These are phyloP conservation scores for Zaprionus capensis DNA, from an alignment of 1,140 invertebrate species.

Conservation along the genomic window DNA sequence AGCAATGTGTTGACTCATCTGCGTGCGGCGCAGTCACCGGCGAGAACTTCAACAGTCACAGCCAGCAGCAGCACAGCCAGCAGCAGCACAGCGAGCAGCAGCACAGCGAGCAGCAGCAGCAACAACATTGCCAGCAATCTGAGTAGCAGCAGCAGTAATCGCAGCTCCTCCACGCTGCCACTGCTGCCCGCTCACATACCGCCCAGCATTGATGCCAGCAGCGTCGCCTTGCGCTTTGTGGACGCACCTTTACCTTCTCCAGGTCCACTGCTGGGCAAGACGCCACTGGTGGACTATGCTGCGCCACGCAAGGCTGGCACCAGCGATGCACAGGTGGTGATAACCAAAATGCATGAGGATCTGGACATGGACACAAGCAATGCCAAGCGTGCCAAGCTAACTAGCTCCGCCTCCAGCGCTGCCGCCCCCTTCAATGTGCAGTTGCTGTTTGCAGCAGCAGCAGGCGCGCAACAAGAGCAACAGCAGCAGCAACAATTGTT, in stretches of 20 bases:
- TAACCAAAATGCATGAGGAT: constrained; percentile 83
- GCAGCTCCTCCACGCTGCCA: not conserved
- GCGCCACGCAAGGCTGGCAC: constrained; percentile 57
- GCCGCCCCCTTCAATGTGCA: constrained; percentile 35
- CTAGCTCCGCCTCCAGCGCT: constrained; percentile 1
- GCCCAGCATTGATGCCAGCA: constrained; percentile 34
- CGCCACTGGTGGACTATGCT: constrained; percentile 88
- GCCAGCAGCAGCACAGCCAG: constrained; percentile 26
- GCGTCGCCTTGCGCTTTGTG: constrained; percentile 64
- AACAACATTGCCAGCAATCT: not conserved
- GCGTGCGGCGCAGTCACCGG: constrained; percentile 67
- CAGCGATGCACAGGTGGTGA: constrained; percentile 68
- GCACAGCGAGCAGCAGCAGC: constrained; percentile 5
- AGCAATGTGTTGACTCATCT: constrained; percentile 85
- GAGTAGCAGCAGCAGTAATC: constrained; percentile 16
- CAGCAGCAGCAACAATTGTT: no score
- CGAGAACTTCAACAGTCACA: constrained; percentile 56
- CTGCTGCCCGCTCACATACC: not conserved
- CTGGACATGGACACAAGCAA: constrained; percentile 25
- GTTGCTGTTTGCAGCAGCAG: constrained; percentile 28
- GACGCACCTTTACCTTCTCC: constrained; percentile 89
- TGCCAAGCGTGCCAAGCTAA: constrained; percentile 52
- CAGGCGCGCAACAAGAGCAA: not conserved
- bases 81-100: constrained; percentile 5
- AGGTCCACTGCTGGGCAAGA: constrained; percentile 91